These are phyloP conservation scores for Eupithecia exiguata DNA, from an alignment of 2,888 invertebrate genomes.

Conservation along the genomic window DNA sequence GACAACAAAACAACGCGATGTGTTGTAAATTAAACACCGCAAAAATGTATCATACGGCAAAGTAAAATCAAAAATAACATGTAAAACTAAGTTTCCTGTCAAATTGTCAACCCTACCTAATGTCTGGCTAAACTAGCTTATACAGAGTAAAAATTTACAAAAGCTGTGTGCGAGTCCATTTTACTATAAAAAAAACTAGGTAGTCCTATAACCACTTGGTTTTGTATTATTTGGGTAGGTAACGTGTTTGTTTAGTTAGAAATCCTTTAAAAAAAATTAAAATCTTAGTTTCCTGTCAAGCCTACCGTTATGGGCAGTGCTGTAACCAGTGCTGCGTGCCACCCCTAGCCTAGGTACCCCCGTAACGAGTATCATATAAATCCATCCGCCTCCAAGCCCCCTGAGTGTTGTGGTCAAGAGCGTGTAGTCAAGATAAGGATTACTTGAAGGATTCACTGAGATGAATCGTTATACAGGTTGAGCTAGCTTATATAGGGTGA, in stretches of 20 bases:
- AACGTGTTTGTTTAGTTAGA: too few species aligned
- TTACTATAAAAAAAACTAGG: too few species aligned
- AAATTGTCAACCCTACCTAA: not conserved
- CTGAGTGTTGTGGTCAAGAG: conserved; percentile 35
- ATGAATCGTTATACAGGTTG: conserved; percentile 13
- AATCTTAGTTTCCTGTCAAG: too few species aligned
- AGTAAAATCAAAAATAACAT: not conserved
- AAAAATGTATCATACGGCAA: not conserved
- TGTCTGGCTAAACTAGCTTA: too few species aligned
- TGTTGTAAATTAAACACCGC: not conserved
- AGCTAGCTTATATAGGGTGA: not conserved
- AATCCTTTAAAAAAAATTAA: too few species aligned
- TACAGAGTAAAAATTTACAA: not conserved
- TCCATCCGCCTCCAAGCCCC: conserved; percentile 14
- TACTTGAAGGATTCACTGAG: conserved; percentile 25
- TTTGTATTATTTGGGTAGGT: too few species aligned
- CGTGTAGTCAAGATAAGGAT: conserved; percentile 32
- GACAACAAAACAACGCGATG: not conserved
- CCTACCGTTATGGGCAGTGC: not conserved
- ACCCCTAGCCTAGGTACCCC: conserved; percentile 6
- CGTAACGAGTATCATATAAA: not conserved
- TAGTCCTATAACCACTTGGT: too few species aligned
- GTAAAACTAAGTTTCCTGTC: not conserved
- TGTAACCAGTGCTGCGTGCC: not conserved
- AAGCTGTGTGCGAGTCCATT: too few species aligned